Percentiles rank a stretch among this genome's conserved stretches.
phyloP scores from a whole-genome alignment of 2,888 invertebrate genomes.

The Coelogynopora nodosa region DNA sequence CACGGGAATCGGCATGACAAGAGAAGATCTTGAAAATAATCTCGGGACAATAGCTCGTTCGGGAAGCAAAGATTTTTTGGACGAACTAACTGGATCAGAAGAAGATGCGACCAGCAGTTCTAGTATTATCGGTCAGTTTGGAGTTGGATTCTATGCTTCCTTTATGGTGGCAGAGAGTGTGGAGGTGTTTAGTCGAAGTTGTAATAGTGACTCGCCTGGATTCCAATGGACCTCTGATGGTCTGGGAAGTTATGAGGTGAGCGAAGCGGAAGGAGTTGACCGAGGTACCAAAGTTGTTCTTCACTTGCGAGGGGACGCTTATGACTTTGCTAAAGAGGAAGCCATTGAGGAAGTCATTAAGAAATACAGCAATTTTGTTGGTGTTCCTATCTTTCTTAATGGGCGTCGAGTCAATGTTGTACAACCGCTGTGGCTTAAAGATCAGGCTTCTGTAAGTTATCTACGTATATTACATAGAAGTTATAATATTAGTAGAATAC shows the following conservation, averaged over 20 bases:
- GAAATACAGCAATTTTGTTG: conserved; percentile 95
- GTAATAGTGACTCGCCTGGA: conserved; percentile 64
- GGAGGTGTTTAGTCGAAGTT: conserved; percentile 39
- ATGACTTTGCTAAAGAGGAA: conserved; percentile 73
- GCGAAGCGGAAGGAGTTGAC: conserved; percentile 77
- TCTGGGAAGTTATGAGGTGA: conserved; percentile 77
- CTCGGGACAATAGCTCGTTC: conserved; percentile 92
- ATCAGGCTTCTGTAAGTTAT: conserved; percentile 33
- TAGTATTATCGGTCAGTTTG: conserved; percentile 90
- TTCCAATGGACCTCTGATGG: conserved; percentile 44
- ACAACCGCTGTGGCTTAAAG: conserved; percentile 62
- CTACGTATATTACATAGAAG: too few relatives aligned
- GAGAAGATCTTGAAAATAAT: conserved; percentile 81
- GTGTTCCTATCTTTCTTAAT: conserved; percentile 84
- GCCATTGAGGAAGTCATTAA: conserved; percentile 73
- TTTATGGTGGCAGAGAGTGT: conserved; percentile 92
- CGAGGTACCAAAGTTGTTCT: conserved; percentile 88
- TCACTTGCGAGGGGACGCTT: conserved; percentile 78
- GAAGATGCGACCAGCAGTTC: conserved; percentile 50
- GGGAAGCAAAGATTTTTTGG: conserved; percentile 63
- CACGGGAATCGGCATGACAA: conserved; percentile 76
- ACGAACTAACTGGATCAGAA: conserved; percentile 56
- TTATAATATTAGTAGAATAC: too few relatives aligned
- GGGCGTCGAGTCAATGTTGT: conserved; percentile 82
- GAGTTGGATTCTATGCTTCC: conserved; percentile 93